These are phyloP conservation scores for Orbicella faveolata DNA, from an alignment of 64 coral and sea anemone species.

Conservation along the genomic window DNA sequence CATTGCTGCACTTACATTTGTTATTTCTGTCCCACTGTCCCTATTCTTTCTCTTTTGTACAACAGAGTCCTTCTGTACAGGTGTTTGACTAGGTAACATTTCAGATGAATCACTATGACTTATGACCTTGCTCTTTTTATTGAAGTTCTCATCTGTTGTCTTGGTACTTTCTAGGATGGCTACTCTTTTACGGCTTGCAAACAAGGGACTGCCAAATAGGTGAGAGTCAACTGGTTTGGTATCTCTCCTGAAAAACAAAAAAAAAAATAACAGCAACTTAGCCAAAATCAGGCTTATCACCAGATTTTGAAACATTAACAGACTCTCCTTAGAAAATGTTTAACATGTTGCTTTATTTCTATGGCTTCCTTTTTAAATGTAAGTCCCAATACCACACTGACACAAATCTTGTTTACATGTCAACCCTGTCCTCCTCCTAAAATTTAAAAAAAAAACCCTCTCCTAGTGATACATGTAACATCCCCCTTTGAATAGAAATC, in stretches of 20 bases:
- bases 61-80: background rate
- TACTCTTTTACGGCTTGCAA: background rate
- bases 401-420: no score
- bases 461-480: no score
- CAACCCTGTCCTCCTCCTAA: no score
- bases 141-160: background rate
- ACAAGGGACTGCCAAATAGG: background rate
- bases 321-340: no score
- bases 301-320: no score
- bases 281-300: no score
- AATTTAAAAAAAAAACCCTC: no score
- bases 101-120: background rate
- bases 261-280: background rate
- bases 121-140: constrained; percentile 18
- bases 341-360: no score
- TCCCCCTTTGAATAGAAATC: no score
- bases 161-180: background rate
- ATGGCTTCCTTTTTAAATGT: no score
- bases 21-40: background rate
- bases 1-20: background rate
- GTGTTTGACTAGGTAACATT: background rate
- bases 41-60: background rate
- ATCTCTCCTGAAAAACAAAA: constrained; percentile 9
- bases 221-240: background rate
- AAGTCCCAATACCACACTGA: no score